Evolutionary conservation across 2,888 invertebrate species (phyloP).

Genomic region (Nebria salina): DNA sequence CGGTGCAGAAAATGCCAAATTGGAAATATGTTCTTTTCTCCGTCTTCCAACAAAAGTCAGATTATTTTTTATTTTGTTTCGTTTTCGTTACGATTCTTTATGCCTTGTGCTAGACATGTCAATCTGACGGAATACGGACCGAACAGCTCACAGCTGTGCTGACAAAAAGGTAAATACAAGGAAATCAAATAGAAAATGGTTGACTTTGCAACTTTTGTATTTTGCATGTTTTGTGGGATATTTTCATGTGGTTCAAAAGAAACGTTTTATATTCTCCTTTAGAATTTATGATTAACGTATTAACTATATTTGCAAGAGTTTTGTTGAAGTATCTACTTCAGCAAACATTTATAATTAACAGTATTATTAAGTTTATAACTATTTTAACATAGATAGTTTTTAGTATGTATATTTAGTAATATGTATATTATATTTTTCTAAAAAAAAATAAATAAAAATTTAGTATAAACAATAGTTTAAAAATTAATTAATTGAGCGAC

Average conservation of each 20-base stretch:
- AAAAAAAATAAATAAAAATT: too few species aligned
- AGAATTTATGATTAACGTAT: not conserved
- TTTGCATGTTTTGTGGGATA: slow-evolving; percentile 13
- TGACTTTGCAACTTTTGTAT: slow-evolving; percentile 37
- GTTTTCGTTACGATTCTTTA: not conserved
- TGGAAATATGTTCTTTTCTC: slow-evolving; percentile 39
- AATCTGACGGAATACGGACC: slow-evolving; percentile 2
- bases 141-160: slow-evolving; percentile 5
- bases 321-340: too few species aligned
- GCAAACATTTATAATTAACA: too few species aligned
- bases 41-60: slow-evolving; percentile 42
- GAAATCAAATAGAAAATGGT: slow-evolving; percentile 20
- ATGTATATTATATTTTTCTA: too few species aligned
- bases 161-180: slow-evolving; percentile 31
- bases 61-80: slow-evolving; percentile 44
- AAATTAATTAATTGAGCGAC: too few species aligned
- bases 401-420: too few species aligned
- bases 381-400: too few species aligned
- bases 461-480: too few species aligned
- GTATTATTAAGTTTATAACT: too few species aligned
- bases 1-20: slow-evolving; percentile 26
- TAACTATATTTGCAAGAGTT: too few species aligned
- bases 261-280: not conserved
- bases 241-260: not conserved
- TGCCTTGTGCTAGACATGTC: slow-evolving; percentile 20